Evolutionary conservation across 1,140 invertebrate species (phyloP), one percentile per base, ranked within the genome.

Genomic region (Nilaparvata lugens): DNA sequence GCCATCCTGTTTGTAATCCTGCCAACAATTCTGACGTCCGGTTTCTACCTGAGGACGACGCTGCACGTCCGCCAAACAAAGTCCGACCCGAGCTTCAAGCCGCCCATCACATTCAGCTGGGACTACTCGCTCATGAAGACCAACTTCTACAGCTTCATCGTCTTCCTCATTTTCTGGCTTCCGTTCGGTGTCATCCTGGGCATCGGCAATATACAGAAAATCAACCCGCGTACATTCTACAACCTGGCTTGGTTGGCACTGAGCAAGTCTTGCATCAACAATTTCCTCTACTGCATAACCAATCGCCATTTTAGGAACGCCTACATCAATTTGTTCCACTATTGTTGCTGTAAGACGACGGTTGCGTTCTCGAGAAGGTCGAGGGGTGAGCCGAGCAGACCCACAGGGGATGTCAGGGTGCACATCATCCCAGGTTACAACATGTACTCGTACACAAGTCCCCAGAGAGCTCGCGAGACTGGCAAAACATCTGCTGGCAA

Each of bases 271-370:
- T 82, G 84, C 56, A 69, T 86, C 48, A 83, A 83, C 63, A 83
- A 80, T 64, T 75, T 86, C 3, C 68, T 88, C 1, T 88, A 88
- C 67, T 82, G 82, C 58, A 72, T 81, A 0, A 72, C 79, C 4
- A 83, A 86, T 67, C 74, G 79, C 0, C 81, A 84, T 68, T 89
- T 88, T 67, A 75, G 86, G 16, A 82, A 79, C 61, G 86, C 86
- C 4, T 91, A 86, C 69, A 75, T 84, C 23, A 85, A 88, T 68
- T 73, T 90, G 11, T 90, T 89, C 67, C 82, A 89, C 64, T 90
- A 91, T 64, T 90, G 87, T 68, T 90, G 85, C 68, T 89, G 87
- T 73, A 90, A 90, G 70, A 88, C 83, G 6, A 85, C 84, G 6
- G 81, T 89, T 5, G 82, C 83, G 21, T 83, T 86, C 58, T 82